Percentiles rank a stretch among this genome's conserved stretches.
Conservation (phyloP, 2,888 invertebrate species). For the Nasonovia ribisnigri region DNA sequence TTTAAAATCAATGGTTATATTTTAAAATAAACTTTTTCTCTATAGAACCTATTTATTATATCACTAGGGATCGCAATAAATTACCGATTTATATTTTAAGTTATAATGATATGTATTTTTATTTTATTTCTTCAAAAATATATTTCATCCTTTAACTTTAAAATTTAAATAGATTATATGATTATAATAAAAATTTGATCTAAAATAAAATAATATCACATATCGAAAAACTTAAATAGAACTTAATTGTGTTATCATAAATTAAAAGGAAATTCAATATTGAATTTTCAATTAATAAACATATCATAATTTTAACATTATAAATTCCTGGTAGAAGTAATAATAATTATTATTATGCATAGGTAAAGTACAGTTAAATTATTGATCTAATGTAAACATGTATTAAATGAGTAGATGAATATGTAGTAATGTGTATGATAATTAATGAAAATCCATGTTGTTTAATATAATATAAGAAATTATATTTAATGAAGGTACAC, state of each 20-base stretch:
- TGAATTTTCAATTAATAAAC: neutral
- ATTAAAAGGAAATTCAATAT: neutral
- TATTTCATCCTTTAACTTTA: neutral
- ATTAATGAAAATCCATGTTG: neutral
- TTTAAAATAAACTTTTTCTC: neutral
- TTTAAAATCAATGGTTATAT: too few relatives aligned
- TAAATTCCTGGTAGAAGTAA: neutral
- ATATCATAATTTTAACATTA: neutral
- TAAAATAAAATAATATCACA: neutral
- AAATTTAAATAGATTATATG: neutral
- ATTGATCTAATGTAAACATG: neutral
- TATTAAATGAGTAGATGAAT: too few relatives aligned
- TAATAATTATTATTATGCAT: too few relatives aligned
- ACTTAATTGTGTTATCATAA: neutral
- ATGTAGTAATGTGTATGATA: neutral
- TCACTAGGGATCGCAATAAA: too few relatives aligned
- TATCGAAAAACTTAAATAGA: neutral
- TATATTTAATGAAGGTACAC: neutral
- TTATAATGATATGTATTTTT: too few relatives aligned
- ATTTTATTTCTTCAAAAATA: neutral
- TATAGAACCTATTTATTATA: neutral
- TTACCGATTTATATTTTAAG: too few relatives aligned
- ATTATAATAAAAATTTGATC: neutral
- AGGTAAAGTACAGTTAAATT: neutral
- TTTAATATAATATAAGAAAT: neutral